These are phyloP conservation scores for Drosophila erecta DNA, from an alignment of 1,140 invertebrate species.

Conservation along the genomic window DNA sequence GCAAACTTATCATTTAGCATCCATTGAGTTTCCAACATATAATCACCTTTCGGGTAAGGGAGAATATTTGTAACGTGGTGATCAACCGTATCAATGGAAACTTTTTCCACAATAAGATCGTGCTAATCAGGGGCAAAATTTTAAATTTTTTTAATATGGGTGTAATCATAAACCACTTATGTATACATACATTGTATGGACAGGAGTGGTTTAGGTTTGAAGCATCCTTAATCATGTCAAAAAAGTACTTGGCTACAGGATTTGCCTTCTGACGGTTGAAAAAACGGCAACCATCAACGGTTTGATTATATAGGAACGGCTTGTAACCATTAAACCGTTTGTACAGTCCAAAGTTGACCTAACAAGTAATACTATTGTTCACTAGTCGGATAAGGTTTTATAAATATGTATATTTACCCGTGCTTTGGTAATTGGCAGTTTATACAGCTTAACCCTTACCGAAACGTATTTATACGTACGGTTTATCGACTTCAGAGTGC, in stretches of 20 bases:
- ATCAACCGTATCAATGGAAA: background rate
- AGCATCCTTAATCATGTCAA: background rate
- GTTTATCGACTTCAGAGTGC: background rate
- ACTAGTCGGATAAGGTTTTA: too few species aligned
- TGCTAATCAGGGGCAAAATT: background rate
- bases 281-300: background rate
- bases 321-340: slow-evolving; percentile 9
- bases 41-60: slow-evolving; percentile 7
- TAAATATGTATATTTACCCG: background rate
- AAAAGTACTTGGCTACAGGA: slow-evolving; percentile 2
- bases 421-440: background rate
- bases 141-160: too few species aligned
- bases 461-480: background rate
- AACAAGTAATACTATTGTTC: background rate
- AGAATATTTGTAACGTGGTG: background rate
- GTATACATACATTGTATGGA: slow-evolving; percentile 3
- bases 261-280: background rate
- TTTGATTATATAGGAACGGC: slow-evolving; percentile 13
- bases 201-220: slow-evolving; percentile 18
- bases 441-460: background rate
- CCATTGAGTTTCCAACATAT: slow-evolving; percentile 1
- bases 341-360: slow-evolving; percentile 3
- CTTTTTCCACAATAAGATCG: background rate
- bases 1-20: background rate
- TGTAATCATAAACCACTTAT: too few species aligned